Percentiles rank a stretch among this genome's conserved stretches.
phyloP scores from a whole-genome alignment of 2,797 vertebrate species.

The Erithacus rubecula region DNA sequence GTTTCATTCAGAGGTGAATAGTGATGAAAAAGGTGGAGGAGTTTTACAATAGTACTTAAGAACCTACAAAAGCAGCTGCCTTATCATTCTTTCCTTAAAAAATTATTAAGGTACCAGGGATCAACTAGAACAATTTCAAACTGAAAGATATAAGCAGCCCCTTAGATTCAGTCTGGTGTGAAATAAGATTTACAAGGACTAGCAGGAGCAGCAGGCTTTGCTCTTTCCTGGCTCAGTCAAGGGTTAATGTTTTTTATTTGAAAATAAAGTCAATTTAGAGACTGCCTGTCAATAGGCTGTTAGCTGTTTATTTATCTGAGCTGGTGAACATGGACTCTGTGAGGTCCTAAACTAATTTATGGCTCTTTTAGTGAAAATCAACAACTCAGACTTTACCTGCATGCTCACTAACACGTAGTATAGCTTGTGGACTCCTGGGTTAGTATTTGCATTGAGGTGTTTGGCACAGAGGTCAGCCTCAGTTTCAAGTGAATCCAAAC shows the following conservation, averaged over 20 bases:
- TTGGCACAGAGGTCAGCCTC: not conserved
- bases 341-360: slow-evolving; percentile 4
- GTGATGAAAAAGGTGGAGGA: not conserved
- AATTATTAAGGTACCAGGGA: not conserved
- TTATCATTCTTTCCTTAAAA: not conserved
- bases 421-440: not conserved
- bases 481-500: not conserved
- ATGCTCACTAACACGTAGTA: not conserved
- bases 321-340: not conserved
- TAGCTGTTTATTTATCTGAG: slow-evolving; percentile 1
- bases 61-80: not conserved
- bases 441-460: not conserved
- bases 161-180: not conserved
- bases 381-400: not conserved
- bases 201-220: not conserved
- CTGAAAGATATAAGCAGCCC: not conserved
- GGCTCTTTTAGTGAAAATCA: slow-evolving; percentile 15
- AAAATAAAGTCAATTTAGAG: slow-evolving; percentile 4
- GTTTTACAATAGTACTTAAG: not conserved
- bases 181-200: not conserved
- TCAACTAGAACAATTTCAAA: not conserved
- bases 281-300: not conserved
- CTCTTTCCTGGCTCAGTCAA: not conserved
- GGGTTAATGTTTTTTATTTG: not conserved
- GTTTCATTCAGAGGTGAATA: not conserved